phyloP scores from a whole-genome alignment of 2,797 vertebrate species.

The Pipistrellus pipistrellus region DNA sequence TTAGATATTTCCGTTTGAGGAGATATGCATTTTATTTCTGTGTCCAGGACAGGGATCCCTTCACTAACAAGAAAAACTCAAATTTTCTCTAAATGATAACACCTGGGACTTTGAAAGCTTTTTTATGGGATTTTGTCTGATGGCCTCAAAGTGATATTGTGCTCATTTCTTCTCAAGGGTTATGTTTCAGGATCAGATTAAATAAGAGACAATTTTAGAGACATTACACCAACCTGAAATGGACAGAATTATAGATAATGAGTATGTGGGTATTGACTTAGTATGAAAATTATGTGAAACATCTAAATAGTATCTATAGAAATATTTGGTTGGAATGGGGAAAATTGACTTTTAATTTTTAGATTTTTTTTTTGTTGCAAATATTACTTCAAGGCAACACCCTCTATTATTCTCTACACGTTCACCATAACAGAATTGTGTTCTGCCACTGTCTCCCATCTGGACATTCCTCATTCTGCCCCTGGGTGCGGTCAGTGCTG shows the following conservation, averaged over 20 bases:
- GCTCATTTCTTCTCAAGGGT: background rate
- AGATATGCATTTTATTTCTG: background rate
- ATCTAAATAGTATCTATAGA: slow-evolving; percentile 3
- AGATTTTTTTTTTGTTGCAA: background rate
- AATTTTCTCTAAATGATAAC: slow-evolving; percentile 10
- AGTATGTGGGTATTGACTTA: background rate
- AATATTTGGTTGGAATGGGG: background rate
- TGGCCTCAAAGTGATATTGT: background rate
- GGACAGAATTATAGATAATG: background rate
- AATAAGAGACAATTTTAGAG: background rate
- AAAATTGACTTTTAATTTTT: background rate
- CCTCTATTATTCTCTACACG: accelerated
- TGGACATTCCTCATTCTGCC: background rate
- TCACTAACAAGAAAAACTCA: background rate
- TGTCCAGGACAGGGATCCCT: background rate
- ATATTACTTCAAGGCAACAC: background rate
- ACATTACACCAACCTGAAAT: background rate
- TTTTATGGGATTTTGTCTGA: background rate
- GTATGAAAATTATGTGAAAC: background rate
- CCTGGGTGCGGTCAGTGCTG: background rate
- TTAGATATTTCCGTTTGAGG: background rate
- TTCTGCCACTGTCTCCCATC: background rate
- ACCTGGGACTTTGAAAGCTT: background rate
- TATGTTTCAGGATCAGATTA: background rate
- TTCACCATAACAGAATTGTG: background rate